phyloP scores from a whole-genome alignment of 2,113 vertebrate genomes.

The Plecotus auritus region DNA sequence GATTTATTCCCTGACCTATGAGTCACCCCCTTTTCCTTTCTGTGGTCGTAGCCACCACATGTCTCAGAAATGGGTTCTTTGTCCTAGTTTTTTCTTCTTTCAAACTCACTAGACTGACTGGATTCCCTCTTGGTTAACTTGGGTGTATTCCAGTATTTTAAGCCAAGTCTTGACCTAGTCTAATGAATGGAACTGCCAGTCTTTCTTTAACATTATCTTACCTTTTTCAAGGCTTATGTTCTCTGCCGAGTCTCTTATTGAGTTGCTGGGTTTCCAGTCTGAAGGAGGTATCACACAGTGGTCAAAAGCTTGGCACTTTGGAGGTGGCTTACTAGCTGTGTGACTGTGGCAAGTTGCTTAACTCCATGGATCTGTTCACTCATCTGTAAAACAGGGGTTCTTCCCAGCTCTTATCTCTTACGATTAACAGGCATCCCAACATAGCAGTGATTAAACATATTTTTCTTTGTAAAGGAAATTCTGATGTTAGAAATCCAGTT shows the following conservation, averaged over 20 bases:
- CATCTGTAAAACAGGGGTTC: not conserved
- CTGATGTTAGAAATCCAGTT: not conserved
- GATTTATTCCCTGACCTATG: not conserved
- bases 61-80: not conserved
- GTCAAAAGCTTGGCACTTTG: not conserved
- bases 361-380: not conserved
- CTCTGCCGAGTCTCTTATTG: not conserved
- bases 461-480: not conserved
- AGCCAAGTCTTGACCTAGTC: not conserved
- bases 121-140: not conserved
- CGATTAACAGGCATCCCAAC: not conserved
- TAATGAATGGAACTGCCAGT: not conserved
- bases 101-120: not conserved
- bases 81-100: not conserved
- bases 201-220: not conserved
- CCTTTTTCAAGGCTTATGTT: not conserved
- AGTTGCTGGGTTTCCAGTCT: not conserved
- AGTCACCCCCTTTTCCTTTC: not conserved
- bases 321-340: not conserved
- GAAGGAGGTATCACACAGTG: not conserved
- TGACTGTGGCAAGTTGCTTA: not conserved
- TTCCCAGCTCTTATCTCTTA: not conserved
- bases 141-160: not conserved
- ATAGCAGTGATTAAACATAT: not conserved
- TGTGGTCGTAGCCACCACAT: not conserved